Conservation (phyloP, 2,888 invertebrate species). For the Trissoscelio sp. region DNA sequence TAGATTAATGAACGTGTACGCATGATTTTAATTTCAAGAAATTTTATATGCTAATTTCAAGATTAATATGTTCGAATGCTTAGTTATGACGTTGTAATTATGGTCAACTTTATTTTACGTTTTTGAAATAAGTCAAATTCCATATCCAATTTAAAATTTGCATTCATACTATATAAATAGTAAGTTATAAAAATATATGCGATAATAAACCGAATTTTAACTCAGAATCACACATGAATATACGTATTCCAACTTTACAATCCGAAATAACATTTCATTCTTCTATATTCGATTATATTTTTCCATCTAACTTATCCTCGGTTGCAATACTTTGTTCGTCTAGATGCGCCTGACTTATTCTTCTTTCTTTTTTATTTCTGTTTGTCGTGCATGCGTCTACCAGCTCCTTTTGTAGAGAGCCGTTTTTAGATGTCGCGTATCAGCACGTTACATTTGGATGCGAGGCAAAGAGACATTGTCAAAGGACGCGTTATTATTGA, state of each 20-base stretch:
- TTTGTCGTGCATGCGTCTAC: neutral
- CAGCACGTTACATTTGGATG: slow-evolving; percentile 26
- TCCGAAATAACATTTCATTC: slow-evolving; percentile 18
- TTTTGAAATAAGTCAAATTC: too few species aligned
- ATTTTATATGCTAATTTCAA: neutral
- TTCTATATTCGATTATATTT: slow-evolving; percentile 37
- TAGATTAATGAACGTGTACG: neutral
- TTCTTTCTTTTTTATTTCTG: slow-evolving; percentile 6
- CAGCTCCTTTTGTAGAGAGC: slow-evolving; percentile 4
- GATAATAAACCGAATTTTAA: neutral
- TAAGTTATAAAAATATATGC: too few species aligned
- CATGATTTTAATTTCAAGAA: neutral
- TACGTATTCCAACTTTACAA: neutral
- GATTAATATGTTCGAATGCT: too few species aligned
- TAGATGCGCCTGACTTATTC: slow-evolving; percentile 20
- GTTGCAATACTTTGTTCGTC: slow-evolving; percentile 23
- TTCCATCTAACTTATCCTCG: slow-evolving; percentile 15
- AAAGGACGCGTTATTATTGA: slow-evolving; percentile 41
- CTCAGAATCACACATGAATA: neutral
- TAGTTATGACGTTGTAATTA: too few species aligned
- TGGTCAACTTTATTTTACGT: too few species aligned
- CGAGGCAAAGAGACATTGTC: slow-evolving; percentile 14
- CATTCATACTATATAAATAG: too few species aligned
- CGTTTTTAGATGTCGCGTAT: slow-evolving; percentile 41
- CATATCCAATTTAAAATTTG: too few species aligned